phyloP scores from a whole-genome alignment of 2,113 vertebrate genomes.

The Phasianus colchicus region DNA sequence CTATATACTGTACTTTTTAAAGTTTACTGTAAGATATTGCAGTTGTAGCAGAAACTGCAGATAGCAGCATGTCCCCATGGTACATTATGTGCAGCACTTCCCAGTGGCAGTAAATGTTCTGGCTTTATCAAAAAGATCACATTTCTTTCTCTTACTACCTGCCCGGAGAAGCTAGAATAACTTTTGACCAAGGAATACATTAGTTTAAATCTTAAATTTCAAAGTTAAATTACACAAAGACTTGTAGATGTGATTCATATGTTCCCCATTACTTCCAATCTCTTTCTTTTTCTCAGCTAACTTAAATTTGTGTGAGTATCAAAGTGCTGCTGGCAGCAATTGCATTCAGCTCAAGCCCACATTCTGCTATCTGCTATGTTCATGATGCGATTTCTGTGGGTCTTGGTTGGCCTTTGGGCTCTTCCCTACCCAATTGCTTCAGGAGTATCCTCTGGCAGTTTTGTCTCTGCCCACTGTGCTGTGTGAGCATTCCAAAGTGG shows the following conservation, averaged over 20 bases:
- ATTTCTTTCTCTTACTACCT: slow-evolving; percentile 70
- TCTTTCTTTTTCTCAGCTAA: slow-evolving; percentile 4
- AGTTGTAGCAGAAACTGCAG: slow-evolving; percentile 36
- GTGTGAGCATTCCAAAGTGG: not conserved
- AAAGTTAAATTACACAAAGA: slow-evolving; percentile 23
- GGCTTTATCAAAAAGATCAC: slow-evolving; percentile 68
- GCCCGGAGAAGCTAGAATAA: slow-evolving; percentile 65
- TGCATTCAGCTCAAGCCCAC: rapidly evolving
- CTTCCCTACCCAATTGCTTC: rapidly evolving
- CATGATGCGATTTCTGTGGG: not conserved
- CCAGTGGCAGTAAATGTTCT: slow-evolving; percentile 65
- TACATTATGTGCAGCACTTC: slow-evolving; percentile 42
- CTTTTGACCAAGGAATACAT: slow-evolving; percentile 46
- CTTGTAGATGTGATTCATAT: slow-evolving; percentile 58
- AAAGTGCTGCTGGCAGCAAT: not conserved
- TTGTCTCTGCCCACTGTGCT: not conserved
- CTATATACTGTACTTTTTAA: not conserved
- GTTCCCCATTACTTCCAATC: slow-evolving; percentile 39
- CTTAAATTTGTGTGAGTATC: slow-evolving; percentile 32
- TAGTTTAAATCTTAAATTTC: slow-evolving; percentile 67
- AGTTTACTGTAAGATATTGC: slow-evolving; percentile 41
- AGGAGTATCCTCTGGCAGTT: not conserved
- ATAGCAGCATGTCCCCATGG: slow-evolving; percentile 11
- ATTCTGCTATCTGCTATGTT: not conserved
- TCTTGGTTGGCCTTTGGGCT: not conserved